These are phyloP conservation scores for Stenodema calcarata DNA, from an alignment of 2,888 invertebrate species.

Conservation along the genomic window DNA sequence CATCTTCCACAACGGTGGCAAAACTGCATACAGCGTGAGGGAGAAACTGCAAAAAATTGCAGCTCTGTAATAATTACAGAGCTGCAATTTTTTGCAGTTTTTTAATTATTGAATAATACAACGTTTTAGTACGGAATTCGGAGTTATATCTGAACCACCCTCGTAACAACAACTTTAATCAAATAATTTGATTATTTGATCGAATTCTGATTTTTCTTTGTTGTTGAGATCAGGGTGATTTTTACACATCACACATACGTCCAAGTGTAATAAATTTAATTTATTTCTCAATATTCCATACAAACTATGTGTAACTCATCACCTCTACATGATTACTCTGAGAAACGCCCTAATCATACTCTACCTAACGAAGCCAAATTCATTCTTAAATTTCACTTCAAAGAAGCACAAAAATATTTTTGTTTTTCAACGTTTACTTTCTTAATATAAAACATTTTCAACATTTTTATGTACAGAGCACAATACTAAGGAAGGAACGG, in stretches of 20 bases:
- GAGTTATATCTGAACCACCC: no score
- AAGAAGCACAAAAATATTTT: slow-evolving; percentile 52
- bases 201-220: no score
- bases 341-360: neutral
- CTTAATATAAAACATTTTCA: slow-evolving; percentile 38
- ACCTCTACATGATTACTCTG: neutral
- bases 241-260: neutral
- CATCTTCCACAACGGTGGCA: no score
- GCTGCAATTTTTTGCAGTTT: no score
- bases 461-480: slow-evolving; percentile 52
- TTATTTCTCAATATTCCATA: slow-evolving; percentile 28
- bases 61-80: no score
- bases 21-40: no score
- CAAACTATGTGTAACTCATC: slow-evolving; percentile 39
- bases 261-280: neutral
- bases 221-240: no score
- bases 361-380: neutral
- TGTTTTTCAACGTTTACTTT: slow-evolving; percentile 35
- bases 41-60: no score
- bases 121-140: no score
- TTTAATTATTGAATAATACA: no score
- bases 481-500: slow-evolving; percentile 49
- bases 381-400: neutral
- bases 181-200: no score
- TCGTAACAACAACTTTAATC: no score